A percentile compares a stretch with the other conserved stretches of the same genome.
These are phyloP conservation scores for Andrena camellia DNA, from an alignment of 2,888 invertebrate species.

Conservation along the genomic window DNA sequence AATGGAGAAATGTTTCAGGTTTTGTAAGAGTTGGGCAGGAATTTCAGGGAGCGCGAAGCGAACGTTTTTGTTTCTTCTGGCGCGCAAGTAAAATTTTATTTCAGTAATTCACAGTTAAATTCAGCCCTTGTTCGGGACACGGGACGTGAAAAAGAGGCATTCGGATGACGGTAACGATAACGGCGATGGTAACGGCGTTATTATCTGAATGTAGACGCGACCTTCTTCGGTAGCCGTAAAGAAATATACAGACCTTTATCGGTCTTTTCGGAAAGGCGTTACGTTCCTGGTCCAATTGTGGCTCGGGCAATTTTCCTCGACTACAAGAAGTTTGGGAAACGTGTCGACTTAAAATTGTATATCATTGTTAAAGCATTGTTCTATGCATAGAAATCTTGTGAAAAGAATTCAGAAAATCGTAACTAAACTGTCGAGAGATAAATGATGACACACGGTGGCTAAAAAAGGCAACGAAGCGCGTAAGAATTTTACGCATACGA, in stretches of 20 bases:
- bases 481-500: conserved; percentile 6
- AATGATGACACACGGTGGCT: not conserved
- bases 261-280: not conserved
- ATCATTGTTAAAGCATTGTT: not conserved
- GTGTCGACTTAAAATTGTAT: not conserved
- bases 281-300: not conserved
- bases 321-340: no score
- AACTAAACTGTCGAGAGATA: not conserved
- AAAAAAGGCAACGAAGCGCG: not conserved
- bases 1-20: conserved; percentile 15
- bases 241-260: conserved; percentile 41
- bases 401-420: not conserved
- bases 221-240: conserved; percentile 18
- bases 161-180: conserved; percentile 41
- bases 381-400: not conserved
- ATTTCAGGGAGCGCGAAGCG: conserved; percentile 4
- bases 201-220: conserved; percentile 51
- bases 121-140: not conserved
- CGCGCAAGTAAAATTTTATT: conserved; percentile 46
- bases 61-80: conserved; percentile 1
- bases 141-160: not conserved
- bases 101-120: conserved; percentile 39
- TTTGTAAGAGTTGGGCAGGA: conserved; percentile 6
- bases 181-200: conserved; percentile 39
- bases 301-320: not conserved